Conservation (phyloP, 2,113 vertebrate genomes). For the Ceyx melanurus region DNA sequence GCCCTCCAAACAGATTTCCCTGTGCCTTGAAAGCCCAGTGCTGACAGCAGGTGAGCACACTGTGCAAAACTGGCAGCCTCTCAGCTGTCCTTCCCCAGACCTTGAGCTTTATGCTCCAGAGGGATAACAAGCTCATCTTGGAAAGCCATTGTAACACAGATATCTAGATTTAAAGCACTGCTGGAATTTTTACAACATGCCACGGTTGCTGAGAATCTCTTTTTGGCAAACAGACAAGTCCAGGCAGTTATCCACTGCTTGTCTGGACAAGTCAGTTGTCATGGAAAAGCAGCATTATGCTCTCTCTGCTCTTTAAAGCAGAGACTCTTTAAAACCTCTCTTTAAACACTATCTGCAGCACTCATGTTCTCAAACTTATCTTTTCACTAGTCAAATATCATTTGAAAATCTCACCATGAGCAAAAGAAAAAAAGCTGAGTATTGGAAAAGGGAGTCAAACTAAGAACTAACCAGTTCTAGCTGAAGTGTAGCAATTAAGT, state of each 20-base stretch:
- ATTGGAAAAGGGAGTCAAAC: background rate
- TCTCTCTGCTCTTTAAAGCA: background rate
- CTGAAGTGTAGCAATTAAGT: background rate
- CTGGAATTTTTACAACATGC: constrained; percentile 41
- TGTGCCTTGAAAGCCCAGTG: background rate
- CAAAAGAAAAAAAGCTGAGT: background rate
- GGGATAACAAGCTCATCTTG: background rate
- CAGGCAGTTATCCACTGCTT: constrained; percentile 34
- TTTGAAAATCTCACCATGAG: background rate
- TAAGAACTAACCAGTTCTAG: background rate
- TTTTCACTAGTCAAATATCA: background rate
- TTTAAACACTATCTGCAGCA: background rate
- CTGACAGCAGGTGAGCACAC: background rate
- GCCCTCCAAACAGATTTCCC: background rate
- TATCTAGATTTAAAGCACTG: background rate
- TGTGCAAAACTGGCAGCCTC: background rate
- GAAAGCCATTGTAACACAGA: background rate
- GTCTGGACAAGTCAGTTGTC: constrained; percentile 57
- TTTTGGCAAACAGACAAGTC: constrained; percentile 25
- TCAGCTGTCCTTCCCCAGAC: background rate
- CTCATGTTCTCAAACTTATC: background rate
- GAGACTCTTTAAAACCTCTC: background rate
- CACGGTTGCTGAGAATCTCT: background rate
- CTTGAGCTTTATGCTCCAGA: constrained; percentile 12
- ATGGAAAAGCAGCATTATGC: constrained; percentile 4